Conservation (phyloP, 1,140 invertebrate genomes). For the Drosophila chauvacae region DNA sequence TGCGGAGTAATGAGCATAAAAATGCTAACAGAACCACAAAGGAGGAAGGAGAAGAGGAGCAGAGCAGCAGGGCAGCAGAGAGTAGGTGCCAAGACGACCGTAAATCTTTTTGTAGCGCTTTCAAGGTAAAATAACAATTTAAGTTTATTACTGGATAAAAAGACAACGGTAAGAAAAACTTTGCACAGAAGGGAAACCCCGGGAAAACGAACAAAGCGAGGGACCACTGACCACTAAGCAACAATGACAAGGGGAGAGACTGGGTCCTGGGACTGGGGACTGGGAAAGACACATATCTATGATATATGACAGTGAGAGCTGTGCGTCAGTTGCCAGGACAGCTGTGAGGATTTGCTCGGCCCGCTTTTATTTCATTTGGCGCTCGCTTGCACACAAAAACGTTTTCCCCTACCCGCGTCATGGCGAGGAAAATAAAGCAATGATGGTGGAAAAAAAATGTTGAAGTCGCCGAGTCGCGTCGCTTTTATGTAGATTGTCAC, state of each 20-base stretch:
- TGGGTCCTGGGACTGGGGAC: neutral
- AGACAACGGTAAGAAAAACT: conserved; percentile 51
- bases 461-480: conserved; percentile 17
- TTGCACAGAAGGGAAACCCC: conserved; percentile 10
- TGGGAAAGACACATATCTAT: conserved; percentile 52
- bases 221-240: conserved; percentile 34
- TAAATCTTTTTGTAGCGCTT: conserved; percentile 80
- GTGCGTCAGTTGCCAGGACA: conserved; percentile 66
- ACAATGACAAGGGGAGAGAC: conserved; percentile 7
- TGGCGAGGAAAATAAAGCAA: conserved; percentile 15
- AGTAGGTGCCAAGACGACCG: conserved; percentile 61
- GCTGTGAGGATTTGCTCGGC: conserved; percentile 33
- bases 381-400: conserved; percentile 7
- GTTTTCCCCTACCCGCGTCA: neutral
- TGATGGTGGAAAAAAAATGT: conserved; percentile 9
- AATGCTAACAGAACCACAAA: conserved; percentile 58
- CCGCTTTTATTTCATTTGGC: conserved; percentile 27
- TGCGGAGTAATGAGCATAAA: conserved; percentile 78
- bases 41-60: neutral
- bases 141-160: conserved; percentile 72
- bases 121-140: conserved; percentile 81
- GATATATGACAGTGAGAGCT: conserved; percentile 63
- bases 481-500: conserved; percentile 48
- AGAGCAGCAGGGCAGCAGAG: conserved; percentile 1
- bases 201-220: conserved; percentile 1